Evolutionary conservation across 2,888 invertebrate species (phyloP), one percentile per base, ranked within the genome.

Genomic region (Polydrusus pterygomalis): DNA sequence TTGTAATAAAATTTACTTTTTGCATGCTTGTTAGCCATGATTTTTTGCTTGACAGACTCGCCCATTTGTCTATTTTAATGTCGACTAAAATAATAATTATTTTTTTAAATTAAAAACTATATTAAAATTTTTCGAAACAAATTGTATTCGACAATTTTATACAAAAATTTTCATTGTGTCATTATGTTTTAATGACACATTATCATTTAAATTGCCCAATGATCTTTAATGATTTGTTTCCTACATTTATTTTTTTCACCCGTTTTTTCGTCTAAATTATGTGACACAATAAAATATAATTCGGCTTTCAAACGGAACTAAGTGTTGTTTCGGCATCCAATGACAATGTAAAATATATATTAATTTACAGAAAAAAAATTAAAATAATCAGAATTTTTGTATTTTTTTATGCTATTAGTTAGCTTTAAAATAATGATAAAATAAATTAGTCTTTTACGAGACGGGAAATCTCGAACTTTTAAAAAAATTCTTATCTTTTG

Each of bases 241-340:
- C 51, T 51, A 20, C 51, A 51, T 51, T 49, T 49, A 49, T 17
- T 51, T 51, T 25, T 18, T 51, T 20, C 18, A 18, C 49, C 49
- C 7, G 6, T 10, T 51, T 20, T 51, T 51, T 51, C 20, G 11
- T 51, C 20, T 51, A 8, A 51, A 51, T 51, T 51, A 51, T 51
- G 51, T 51, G 20, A 18, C 51, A 51, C 11, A 20, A 18, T 18
- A 51, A 49, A 49, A 51, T 51, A 20, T 10, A 51, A 51, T 51
- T 51, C 51, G 20, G 20, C 20, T 51, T 20, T 51, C 20, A 20
- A 51, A 18, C 20, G 20, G 51, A 51, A 51, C 51, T 51, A 51
- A 51, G 51, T 20, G 51, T 18, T 51, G 20, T 20, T 51, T 11
- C 11, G 18, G 11, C 51, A 18, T 10, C 17, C 17, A 15, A 47